phyloP scores from a whole-genome alignment of 2,797 vertebrate species.

The Falco concolor region DNA sequence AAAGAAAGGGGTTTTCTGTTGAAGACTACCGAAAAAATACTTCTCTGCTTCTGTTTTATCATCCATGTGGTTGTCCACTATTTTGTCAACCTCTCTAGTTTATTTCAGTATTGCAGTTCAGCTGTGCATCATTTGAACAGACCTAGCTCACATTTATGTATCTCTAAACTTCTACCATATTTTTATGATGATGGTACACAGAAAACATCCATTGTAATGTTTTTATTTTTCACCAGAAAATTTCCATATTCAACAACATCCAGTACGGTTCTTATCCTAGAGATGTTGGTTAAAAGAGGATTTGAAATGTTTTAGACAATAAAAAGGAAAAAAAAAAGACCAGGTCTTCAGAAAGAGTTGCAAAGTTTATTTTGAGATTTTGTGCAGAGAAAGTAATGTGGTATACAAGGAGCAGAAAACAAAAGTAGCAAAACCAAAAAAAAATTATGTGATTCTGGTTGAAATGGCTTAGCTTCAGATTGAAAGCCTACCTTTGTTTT shows the following conservation, averaged over 20 bases:
- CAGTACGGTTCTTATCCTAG: background rate
- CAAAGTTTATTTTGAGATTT: background rate
- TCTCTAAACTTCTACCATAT: background rate
- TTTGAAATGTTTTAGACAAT: background rate
- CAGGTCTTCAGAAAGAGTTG: background rate
- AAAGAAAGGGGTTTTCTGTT: background rate
- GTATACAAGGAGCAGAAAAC: background rate
- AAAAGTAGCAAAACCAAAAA: background rate
- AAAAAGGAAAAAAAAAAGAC: rapidly evolving
- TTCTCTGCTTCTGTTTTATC: background rate
- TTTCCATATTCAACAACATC: background rate
- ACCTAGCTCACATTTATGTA: background rate
- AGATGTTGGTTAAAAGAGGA: background rate
- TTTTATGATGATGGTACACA: background rate
- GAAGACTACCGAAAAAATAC: background rate
- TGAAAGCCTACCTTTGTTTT: background rate
- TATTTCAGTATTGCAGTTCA: background rate
- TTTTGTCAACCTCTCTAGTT: background rate
- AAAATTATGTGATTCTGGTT: background rate
- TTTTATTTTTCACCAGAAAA: background rate
- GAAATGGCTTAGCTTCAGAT: background rate
- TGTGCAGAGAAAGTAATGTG: background rate
- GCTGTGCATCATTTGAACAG: background rate
- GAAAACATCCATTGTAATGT: background rate
- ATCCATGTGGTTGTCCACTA: background rate